A percentile compares a stretch with the other conserved stretches of the same genome.
These are phyloP conservation scores for Oriolus oriolus DNA, from an alignment of 2,113 vertebrate species.

Conservation along the genomic window DNA sequence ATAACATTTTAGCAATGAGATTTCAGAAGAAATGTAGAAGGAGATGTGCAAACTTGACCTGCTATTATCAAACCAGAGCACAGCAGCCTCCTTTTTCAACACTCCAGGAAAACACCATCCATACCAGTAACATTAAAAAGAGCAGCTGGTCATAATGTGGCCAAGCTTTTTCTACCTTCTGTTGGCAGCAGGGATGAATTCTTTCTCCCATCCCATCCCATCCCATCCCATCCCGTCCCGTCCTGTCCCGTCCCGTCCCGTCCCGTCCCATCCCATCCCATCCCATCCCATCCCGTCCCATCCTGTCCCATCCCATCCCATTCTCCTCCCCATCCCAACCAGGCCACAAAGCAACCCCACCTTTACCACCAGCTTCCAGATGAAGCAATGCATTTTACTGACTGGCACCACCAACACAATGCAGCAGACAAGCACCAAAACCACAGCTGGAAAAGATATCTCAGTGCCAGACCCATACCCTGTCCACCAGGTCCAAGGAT, in stretches of 20 bases:
- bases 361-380: not conserved
- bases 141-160: fast-evolving
- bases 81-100: not conserved
- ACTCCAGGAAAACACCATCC: not conserved
- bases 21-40: not conserved
- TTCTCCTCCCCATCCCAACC: not conserved
- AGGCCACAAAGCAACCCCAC: not conserved
- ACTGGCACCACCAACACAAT: no score
- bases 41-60: not conserved
- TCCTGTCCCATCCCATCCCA: no score
- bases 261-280: no score
- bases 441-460: not conserved
- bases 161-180: not conserved
- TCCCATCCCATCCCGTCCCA: no score
- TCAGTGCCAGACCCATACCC: not conserved
- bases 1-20: not conserved
- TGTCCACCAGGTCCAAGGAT: not conserved
- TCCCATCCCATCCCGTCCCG: no score
- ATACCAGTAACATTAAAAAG: not conserved
- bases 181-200: not conserved
- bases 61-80: not conserved
- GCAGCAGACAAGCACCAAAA: not conserved
- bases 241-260: no score
- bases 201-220: not conserved
- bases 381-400: not conserved